Evolutionary conservation across 1,140 invertebrate genomes (phyloP), one percentile per base, ranked within the genome.

Genomic region (Sipha flava): DNA sequence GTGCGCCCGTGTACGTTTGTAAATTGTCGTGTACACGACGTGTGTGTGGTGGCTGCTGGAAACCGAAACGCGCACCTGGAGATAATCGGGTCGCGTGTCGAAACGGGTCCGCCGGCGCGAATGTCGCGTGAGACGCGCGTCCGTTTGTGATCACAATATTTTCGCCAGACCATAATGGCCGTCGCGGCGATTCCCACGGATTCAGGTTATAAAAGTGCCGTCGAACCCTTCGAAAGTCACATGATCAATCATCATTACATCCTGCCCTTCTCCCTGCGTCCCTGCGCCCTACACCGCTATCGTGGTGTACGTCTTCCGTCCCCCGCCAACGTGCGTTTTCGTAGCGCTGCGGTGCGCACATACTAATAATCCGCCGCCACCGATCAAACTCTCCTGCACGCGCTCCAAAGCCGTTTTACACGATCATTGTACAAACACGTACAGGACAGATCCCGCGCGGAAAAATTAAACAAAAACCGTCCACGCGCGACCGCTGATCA

Each of bases 11-110:
- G n/a, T n/a, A n/a, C n/a, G n/a, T n/a, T n/a, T n/a, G n/a, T n/a
- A n/a, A n/a, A n/a, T n/a, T n/a, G n/a, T n/a, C n/a, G n/a, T n/a
- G n/a, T n/a, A n/a, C 12, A 52, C 12, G 49, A 52, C 49, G 21
- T n/a, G 21, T 52, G 21, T 6, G 9, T n/a, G 4, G 18, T 45
- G 7, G 16, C 43, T 16, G 16, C 7, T 45, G 49, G 12, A 59
- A 26, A 59, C 26, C 26, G 57, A 59, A 21, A 23, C 26, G 31
- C 49, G 40, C 72, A 75, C 72, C 72, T 75, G 72, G 72, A 75
- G 72, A 75, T 75, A 75, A 75, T 75, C 72, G 31, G 72, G 72
- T 54, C 72, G 72, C 72, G 72, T 75, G 72, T 75, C 72, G 72
- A 75, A 75, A 57, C 16, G 16, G 34, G 72, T 14, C 72, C 31